A percentile compares a stretch with the other conserved stretches of the same genome.
These are phyloP conservation scores for Watersipora subatra DNA, from an alignment of 1,140 invertebrate genomes.

Conservation along the genomic window DNA sequence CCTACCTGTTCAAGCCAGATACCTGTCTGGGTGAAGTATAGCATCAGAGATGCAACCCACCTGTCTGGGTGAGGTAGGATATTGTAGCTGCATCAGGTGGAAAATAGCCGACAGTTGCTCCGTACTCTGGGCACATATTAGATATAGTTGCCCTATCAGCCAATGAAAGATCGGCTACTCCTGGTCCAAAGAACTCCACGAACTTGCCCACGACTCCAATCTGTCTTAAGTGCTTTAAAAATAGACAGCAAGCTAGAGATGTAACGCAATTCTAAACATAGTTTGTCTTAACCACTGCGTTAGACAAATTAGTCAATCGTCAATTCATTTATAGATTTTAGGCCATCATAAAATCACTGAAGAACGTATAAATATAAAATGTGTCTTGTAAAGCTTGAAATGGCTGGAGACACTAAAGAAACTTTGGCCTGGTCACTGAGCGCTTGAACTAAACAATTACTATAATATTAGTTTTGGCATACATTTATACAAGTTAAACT, in stretches of 20 bases:
- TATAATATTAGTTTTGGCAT: too few species aligned
- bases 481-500: too few species aligned
- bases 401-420: too few species aligned
- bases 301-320: not conserved
- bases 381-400: too few species aligned
- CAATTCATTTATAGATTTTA: not conserved
- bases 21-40: not conserved
- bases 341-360: too few species aligned
- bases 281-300: not conserved
- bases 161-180: constrained; percentile 74
- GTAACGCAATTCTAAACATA: too few species aligned
- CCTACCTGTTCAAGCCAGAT: not conserved
- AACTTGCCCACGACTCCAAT: constrained; percentile 95
- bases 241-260: constrained; percentile 8
- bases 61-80: constrained; percentile 72
- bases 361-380: too few species aligned
- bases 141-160: constrained; percentile 65
- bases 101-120: constrained; percentile 90
- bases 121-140: constrained; percentile 92
- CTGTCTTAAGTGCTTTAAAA: constrained; percentile 65
- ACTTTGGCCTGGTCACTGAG: too few species aligned
- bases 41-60: too few species aligned
- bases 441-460: too few species aligned
- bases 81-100: constrained; percentile 78
- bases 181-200: constrained; percentile 93